Percentiles rank a stretch among this genome's conserved stretches.
These are phyloP conservation scores for Meles meles DNA, from an alignment of 2,113 vertebrate genomes.

Conservation along the genomic window DNA sequence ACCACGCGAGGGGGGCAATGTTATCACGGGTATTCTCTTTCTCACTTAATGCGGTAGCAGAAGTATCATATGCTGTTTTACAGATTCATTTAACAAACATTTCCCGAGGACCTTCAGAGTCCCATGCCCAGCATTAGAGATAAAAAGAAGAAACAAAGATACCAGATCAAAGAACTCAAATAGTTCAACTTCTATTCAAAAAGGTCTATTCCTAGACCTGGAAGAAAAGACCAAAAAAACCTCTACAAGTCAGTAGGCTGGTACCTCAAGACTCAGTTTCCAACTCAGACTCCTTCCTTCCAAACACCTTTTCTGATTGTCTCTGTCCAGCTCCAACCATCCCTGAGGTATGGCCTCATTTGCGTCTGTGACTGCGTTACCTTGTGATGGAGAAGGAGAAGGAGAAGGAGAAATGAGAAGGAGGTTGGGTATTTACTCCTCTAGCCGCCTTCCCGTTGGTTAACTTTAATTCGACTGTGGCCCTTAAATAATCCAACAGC, in stretches of 20 bases:
- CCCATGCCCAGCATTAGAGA: background rate
- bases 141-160: background rate
- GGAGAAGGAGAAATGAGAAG: background rate
- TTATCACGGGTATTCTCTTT: background rate
- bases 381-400: background rate
- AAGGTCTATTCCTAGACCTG: background rate
- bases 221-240: background rate
- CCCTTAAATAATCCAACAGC: background rate
- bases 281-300: background rate
- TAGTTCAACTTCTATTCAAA: background rate
- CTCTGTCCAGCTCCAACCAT: background rate
- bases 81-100: background rate
- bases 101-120: constrained; percentile 12
- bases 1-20: background rate
- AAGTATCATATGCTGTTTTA: background rate
- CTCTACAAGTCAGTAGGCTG: background rate
- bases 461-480: background rate
- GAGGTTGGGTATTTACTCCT: background rate
- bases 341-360: background rate
- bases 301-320: background rate
- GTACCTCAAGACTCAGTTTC: background rate
- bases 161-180: background rate
- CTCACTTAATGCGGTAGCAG: background rate
- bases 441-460: background rate
- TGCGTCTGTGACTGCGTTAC: background rate